phyloP scores from a whole-genome alignment of 2,113 vertebrate genomes.

The Paratilapia polleni region DNA sequence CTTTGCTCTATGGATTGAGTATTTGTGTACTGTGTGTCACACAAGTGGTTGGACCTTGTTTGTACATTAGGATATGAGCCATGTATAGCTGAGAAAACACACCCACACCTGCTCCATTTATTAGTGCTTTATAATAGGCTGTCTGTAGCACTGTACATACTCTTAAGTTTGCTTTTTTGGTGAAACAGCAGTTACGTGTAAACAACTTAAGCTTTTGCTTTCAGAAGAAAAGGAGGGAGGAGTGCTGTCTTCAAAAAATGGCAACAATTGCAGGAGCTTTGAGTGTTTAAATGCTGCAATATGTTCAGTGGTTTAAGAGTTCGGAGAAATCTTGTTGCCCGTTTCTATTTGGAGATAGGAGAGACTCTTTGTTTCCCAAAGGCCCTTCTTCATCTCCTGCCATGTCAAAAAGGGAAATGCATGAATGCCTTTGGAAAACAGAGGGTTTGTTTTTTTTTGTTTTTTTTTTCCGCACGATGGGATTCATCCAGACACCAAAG shows the following conservation, averaged over 20 bases:
- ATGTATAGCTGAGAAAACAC: conserved; percentile 36
- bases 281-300: conserved; percentile 23
- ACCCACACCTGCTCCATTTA: background rate
- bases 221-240: background rate
- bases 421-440: background rate
- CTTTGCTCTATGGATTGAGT: conserved; percentile 33
- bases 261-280: conserved; percentile 21
- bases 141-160: conserved; percentile 54
- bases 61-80: conserved; percentile 67
- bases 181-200: conserved; percentile 6
- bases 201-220: background rate
- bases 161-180: conserved; percentile 27
- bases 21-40: conserved; percentile 34
- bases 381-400: conserved; percentile 32
- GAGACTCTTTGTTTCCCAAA: background rate
- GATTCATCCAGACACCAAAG: conserved; percentile 49
- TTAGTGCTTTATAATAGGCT: conserved; percentile 51
- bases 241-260: conserved; percentile 10
- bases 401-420: conserved; percentile 19
- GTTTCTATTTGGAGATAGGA: conserved; percentile 6
- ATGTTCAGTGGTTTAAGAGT: conserved; percentile 25
- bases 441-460: too few relatives aligned
- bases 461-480: background rate
- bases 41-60: conserved; percentile 41
- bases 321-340: conserved; percentile 11